Percentiles rank a stretch among this genome's conserved stretches.
Conservation (phyloP, 2,113 vertebrate genomes). For the Craseonycteris thonglongyai region DNA sequence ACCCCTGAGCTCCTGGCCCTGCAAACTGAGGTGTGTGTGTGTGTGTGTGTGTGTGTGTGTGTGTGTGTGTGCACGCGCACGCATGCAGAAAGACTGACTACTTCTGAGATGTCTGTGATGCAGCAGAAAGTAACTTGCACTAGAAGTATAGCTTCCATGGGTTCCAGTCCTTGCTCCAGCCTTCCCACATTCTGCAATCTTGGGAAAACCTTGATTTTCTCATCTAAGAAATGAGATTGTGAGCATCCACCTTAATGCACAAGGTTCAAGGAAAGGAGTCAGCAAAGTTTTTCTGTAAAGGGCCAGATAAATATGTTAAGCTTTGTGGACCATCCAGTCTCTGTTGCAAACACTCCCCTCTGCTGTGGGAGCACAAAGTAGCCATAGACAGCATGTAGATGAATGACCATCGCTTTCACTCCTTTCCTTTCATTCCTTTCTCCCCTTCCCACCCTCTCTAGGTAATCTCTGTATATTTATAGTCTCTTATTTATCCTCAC, state of each 20-base stretch:
- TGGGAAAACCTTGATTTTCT: not conserved
- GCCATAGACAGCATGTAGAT: not conserved
- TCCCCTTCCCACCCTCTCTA: not conserved
- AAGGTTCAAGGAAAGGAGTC: not conserved
- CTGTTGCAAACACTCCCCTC: not conserved
- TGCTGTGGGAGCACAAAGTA: not conserved
- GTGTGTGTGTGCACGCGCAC: not conserved
- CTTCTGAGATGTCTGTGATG: not conserved
- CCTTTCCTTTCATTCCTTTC: not conserved
- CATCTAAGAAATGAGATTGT: not conserved
- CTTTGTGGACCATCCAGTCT: not conserved
- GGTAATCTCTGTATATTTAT: slow-evolving; percentile 10
- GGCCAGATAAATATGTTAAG: not conserved
- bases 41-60: not conserved
- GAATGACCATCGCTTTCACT: not conserved
- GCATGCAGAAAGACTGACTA: not conserved
- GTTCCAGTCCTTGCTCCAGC: not conserved
- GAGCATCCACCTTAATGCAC: not conserved
- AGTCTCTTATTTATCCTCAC: not conserved
- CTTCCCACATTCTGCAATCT: not conserved
- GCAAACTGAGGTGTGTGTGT: not conserved
- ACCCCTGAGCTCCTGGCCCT: not conserved
- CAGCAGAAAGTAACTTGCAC: not conserved
- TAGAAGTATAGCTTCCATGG: not conserved
- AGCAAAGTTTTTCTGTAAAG: not conserved